phyloP scores from a whole-genome alignment of 2,797 vertebrate species.

The Amblyraja radiata region DNA sequence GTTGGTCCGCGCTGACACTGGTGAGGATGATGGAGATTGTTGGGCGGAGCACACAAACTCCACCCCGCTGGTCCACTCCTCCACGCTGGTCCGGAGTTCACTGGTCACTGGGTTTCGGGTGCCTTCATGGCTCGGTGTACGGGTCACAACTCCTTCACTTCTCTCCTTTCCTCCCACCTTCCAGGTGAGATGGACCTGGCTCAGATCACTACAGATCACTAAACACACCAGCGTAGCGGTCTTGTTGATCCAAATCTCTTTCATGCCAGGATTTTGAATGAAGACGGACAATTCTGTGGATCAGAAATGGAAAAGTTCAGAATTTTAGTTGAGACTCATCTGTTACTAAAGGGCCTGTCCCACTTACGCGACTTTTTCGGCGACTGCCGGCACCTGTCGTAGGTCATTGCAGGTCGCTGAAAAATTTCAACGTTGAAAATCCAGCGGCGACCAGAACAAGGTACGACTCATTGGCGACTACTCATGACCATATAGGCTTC shows the following conservation, averaged over 20 bases:
- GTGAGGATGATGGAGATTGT: neutral
- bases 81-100: neutral
- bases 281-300: neutral
- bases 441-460: too few relatives aligned
- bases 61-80: neutral
- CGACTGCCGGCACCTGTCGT: too few relatives aligned
- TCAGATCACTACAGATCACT: neutral
- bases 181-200: neutral
- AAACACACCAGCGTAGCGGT: neutral
- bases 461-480: too few relatives aligned
- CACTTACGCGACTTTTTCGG: too few relatives aligned
- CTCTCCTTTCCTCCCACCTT: too few relatives aligned
- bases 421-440: too few relatives aligned
- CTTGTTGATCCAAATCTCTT: neutral
- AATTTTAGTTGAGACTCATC: too few relatives aligned
- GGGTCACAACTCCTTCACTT: too few relatives aligned
- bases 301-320: neutral
- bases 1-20: neutral
- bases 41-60: neutral
- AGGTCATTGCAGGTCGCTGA: too few relatives aligned
- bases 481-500: too few relatives aligned
- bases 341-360: too few relatives aligned
- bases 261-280: neutral
- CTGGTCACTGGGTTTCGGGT: neutral
- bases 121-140: too few relatives aligned